These are phyloP conservation scores for Artibeus jamaicensis DNA, from an alignment of 2,797 vertebrate species.

Conservation along the genomic window DNA sequence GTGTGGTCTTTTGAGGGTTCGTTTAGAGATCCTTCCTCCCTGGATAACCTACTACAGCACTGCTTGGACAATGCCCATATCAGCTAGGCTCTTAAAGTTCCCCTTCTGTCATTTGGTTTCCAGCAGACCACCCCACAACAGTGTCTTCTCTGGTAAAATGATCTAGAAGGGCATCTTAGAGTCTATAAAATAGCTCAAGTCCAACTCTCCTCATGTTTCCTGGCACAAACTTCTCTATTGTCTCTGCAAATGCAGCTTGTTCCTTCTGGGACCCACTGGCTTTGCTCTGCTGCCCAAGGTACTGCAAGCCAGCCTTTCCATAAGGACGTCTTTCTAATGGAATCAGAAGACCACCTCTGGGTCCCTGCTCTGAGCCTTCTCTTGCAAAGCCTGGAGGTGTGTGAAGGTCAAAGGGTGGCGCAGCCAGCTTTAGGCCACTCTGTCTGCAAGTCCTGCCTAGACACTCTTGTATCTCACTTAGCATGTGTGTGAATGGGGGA, in stretches of 20 bases:
- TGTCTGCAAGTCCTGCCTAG: background rate
- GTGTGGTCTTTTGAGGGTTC: background rate
- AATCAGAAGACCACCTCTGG: background rate
- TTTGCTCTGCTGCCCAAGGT: background rate
- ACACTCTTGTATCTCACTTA: conserved; percentile 16
- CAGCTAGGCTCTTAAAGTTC: background rate
- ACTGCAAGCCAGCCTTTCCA: background rate
- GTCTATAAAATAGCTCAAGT: background rate
- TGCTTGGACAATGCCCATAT: background rate
- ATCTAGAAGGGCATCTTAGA: background rate
- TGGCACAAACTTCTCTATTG: background rate
- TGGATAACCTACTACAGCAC: background rate
- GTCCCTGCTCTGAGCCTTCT: background rate
- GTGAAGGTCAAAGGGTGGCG: background rate
- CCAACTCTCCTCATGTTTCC: background rate
- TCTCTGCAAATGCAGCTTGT: background rate
- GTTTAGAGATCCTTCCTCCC: background rate
- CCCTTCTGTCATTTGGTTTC: background rate
- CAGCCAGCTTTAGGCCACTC: background rate
- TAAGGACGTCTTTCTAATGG: background rate
- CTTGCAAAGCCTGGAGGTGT: background rate
- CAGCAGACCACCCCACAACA: background rate
- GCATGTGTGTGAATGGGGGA: background rate
- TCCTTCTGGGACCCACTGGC: background rate
- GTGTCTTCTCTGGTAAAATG: background rate